phyloP scores from a whole-genome alignment of 2,797 vertebrate genomes.

The Nyctalus aviator region DNA sequence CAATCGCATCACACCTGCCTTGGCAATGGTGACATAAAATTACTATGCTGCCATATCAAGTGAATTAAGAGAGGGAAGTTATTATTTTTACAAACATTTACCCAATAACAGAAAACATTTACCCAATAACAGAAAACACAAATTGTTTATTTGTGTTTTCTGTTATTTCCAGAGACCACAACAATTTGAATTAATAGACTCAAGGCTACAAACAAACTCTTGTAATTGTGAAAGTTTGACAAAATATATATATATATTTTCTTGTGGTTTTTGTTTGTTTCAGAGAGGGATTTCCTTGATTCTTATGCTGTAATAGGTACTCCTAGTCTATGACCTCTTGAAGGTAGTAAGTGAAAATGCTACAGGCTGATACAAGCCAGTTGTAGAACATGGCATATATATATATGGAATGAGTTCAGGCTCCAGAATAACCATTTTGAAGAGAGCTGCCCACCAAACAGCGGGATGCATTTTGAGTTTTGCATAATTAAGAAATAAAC shows the following conservation, averaged over 20 bases:
- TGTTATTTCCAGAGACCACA: slow-evolving; percentile 52
- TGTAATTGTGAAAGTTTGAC: too few species aligned
- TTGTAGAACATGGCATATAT: not conserved
- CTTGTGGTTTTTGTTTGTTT: not conserved
- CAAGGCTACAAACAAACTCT: slow-evolving; percentile 1
- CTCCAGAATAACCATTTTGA: not conserved
- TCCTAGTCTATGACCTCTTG: not conserved
- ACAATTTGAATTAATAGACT: not conserved
- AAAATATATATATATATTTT: too few species aligned
- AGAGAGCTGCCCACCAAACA: not conserved
- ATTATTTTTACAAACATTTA: too few species aligned
- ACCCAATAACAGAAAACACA: too few species aligned
- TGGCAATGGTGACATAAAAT: not conserved
- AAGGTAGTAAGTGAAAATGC: not conserved
- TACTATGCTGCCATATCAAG: not conserved
- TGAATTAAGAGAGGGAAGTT: not conserved
- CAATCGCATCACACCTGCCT: too few species aligned
- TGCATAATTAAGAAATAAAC: slow-evolving; percentile 35
- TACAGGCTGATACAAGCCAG: not conserved
- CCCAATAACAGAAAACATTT: too few species aligned
- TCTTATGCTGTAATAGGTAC: not conserved
- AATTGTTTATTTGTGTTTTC: not conserved
- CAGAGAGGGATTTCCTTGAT: not conserved
- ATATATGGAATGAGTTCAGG: not conserved
- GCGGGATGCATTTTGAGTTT: not conserved